Evolutionary conservation across 1,140 invertebrate genomes (phyloP).

Genomic region (Nephotettix cincticeps): DNA sequence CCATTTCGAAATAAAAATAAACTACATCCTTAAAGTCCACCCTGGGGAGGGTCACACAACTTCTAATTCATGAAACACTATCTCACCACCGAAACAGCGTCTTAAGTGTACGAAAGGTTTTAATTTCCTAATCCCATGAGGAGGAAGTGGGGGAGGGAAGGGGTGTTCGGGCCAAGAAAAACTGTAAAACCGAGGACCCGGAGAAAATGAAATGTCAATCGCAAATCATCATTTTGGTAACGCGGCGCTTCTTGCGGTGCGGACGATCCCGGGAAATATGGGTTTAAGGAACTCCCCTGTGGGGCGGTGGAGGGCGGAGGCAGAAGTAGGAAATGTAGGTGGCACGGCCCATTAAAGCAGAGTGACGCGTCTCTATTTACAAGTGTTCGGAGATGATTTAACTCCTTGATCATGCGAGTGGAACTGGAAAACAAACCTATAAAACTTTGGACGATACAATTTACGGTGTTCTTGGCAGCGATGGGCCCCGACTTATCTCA

Average conservation of each 20-base stretch:
- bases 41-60: no score
- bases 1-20: no score
- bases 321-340: not conserved
- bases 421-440: conserved; percentile 27
- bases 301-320: not conserved
- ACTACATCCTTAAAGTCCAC: no score
- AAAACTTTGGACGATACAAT: conserved; percentile 27
- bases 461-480: conserved; percentile 16
- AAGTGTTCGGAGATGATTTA: conserved; percentile 20
- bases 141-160: no score
- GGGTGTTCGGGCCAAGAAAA: no score
- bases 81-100: not conserved
- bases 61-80: not conserved
- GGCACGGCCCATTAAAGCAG: conserved; percentile 1
- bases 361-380: conserved; percentile 4
- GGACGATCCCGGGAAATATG: no score
- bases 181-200: not conserved
- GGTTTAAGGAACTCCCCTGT: no score
- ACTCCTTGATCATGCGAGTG: conserved; percentile 12
- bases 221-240: conserved; percentile 7
- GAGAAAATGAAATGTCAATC: conserved; percentile 22
- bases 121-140: not conserved
- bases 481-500: conserved; percentile 12
- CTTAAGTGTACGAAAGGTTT: not conserved
- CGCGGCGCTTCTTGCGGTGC: no score